Evolutionary conservation across 2,888 invertebrate genomes (phyloP).

Genomic region (Zelleria hepariella): DNA sequence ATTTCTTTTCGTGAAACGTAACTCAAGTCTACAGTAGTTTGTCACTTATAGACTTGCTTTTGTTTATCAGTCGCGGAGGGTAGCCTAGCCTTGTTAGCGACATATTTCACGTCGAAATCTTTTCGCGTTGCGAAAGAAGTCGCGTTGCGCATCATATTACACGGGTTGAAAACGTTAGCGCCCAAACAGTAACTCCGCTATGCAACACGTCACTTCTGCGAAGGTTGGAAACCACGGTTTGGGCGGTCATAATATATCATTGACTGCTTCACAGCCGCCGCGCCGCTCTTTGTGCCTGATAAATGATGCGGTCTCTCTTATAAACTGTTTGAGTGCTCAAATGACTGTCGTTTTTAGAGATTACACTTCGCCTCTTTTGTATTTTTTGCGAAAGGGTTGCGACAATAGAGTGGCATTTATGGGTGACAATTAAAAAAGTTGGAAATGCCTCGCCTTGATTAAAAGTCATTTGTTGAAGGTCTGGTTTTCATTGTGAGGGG

Average conservation of each 20-base stretch:
- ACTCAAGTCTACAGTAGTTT: too few species aligned
- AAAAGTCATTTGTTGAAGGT: not conserved
- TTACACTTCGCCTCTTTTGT: not conserved
- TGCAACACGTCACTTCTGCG: not conserved
- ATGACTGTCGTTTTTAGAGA: not conserved
- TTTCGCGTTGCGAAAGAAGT: too few species aligned
- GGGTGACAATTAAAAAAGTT: not conserved
- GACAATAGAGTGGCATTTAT: not conserved
- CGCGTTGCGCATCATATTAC: too few species aligned
- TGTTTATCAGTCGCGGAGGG: too few species aligned
- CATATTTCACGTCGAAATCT: too few species aligned
- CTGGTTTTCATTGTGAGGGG: not conserved
- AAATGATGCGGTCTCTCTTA: not conserved
- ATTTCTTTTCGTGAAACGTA: too few species aligned
- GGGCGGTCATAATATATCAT: conserved; percentile 3
- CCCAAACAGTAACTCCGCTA: not conserved
- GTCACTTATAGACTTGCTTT: too few species aligned
- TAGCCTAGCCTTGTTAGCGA: too few species aligned
- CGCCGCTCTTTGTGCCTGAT: not conserved
- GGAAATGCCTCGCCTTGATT: not conserved
- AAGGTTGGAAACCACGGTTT: not conserved
- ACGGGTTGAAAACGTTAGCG: too few species aligned
- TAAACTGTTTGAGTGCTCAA: conserved; percentile 1
- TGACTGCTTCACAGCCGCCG: not conserved
- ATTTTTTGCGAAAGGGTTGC: not conserved